These are phyloP conservation scores for Psittacula derbiana DNA, from an alignment of 2,797 vertebrate species.

Conservation along the genomic window DNA sequence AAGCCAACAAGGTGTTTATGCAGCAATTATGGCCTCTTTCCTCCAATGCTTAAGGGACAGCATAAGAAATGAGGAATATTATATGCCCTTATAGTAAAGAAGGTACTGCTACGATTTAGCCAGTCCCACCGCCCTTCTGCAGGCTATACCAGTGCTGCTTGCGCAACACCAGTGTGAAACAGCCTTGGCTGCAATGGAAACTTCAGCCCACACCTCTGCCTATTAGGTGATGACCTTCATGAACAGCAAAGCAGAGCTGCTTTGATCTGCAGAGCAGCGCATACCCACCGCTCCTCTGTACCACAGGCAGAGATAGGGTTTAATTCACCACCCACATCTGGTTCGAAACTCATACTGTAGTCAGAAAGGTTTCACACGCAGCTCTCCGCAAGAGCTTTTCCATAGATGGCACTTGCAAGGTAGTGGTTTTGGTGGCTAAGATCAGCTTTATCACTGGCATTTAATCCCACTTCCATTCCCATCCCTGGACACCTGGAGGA, in stretches of 20 bases:
- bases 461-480: not conserved
- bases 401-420: not conserved
- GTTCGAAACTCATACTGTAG: not conserved
- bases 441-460: not conserved
- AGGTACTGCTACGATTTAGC: not conserved
- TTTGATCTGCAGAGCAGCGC: not conserved
- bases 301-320: not conserved
- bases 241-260: not conserved
- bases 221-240: rapidly evolving
- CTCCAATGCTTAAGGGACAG: not conserved
- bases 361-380: not conserved
- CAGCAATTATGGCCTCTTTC: not conserved
- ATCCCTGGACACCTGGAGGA: not conserved
- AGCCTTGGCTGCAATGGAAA: not conserved
- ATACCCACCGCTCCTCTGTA: not conserved
- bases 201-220: not conserved
- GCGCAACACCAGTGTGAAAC: rapidly evolving
- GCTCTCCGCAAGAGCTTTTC: not conserved
- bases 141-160: rapidly evolving
- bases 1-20: not conserved
- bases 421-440: rapidly evolving
- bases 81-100: not conserved
- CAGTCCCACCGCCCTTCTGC: not conserved
- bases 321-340: not conserved
- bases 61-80: not conserved